Conservation (phyloP, 2,888 invertebrate species). For the Hypomecis punctinalis region DNA sequence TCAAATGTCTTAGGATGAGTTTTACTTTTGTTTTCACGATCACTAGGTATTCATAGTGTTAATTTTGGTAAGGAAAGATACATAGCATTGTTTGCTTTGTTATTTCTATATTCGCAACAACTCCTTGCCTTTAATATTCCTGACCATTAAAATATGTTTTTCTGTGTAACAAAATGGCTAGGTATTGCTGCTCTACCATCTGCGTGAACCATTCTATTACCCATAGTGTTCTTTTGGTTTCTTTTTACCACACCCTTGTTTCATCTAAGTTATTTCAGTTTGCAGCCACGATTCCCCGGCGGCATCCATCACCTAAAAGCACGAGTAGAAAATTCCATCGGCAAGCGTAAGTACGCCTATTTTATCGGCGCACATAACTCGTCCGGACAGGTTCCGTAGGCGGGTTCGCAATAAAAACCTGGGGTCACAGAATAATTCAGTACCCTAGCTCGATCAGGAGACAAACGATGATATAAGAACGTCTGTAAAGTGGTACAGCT, state of each 20-base stretch:
- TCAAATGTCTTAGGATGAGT: background rate
- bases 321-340: slow-evolving; percentile 52
- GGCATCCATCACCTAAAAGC: slow-evolving; percentile 37
- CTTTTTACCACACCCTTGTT: slow-evolving; percentile 6
- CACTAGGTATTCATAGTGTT: background rate
- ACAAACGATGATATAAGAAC: background rate
- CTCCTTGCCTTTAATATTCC: no score
- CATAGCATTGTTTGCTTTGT: background rate
- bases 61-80: background rate
- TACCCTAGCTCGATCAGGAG: slow-evolving; percentile 17
- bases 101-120: background rate
- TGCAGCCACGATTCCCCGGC: slow-evolving; percentile 15
- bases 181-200: no score
- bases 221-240: background rate
- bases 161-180: no score
- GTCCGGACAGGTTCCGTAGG: slow-evolving; percentile 64
- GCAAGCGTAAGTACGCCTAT: slow-evolving; percentile 60
- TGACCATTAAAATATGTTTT: no score
- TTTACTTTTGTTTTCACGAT: background rate
- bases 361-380: slow-evolving; percentile 67
- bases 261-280: background rate
- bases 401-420: slow-evolving; percentile 63
- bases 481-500: no score
- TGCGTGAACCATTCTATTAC: background rate
- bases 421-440: slow-evolving; percentile 50